Conservation (phyloP, 1,140 invertebrate genomes). For the Lordiphosa collinella region DNA sequence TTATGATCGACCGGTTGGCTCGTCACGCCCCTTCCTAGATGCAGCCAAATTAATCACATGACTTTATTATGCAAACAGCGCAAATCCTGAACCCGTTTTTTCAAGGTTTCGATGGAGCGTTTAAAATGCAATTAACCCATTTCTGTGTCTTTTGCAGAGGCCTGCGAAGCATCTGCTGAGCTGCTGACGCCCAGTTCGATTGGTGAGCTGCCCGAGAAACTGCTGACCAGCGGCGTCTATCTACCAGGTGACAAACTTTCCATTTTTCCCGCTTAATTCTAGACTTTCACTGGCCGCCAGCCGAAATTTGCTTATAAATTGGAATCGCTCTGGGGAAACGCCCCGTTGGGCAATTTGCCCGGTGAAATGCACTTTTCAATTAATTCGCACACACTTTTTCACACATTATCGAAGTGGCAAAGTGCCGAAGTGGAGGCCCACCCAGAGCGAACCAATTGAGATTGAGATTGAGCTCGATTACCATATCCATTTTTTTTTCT, state of each 20-base stretch:
- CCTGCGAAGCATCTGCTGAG: slow-evolving; percentile 47
- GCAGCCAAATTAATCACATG: slow-evolving; percentile 71
- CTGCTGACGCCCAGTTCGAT: slow-evolving; percentile 80
- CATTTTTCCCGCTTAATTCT: slow-evolving; percentile 66
- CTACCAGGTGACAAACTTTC: slow-evolving; percentile 80
- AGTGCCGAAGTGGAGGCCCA: slow-evolving; percentile 33
- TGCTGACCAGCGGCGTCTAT: slow-evolving; percentile 82
- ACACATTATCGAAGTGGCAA: slow-evolving; percentile 57
- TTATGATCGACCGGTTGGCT: slow-evolving; percentile 57
- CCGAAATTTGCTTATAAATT: slow-evolving; percentile 65
- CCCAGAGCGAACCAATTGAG: slow-evolving; percentile 61
- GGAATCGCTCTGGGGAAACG: slow-evolving; percentile 44
- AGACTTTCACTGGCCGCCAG: slow-evolving; percentile 62
- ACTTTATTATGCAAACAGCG: slow-evolving; percentile 66
- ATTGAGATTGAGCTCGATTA: slow-evolving; percentile 23
- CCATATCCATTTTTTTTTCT: slow-evolving; percentile 20
- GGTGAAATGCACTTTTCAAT: slow-evolving; percentile 53
- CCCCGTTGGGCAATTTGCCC: slow-evolving; percentile 54
- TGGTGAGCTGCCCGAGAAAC: slow-evolving; percentile 81
- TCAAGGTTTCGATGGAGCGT: slow-evolving; percentile 65
- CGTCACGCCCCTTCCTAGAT: slow-evolving; percentile 45
- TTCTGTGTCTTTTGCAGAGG: slow-evolving; percentile 26
- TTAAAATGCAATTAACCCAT: slow-evolving; percentile 75
- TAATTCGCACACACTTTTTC: slow-evolving; percentile 73
- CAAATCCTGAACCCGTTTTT: slow-evolving; percentile 59